These are phyloP conservation scores for Aegotheles bennettii DNA, from an alignment of 2,113 vertebrate species.

Conservation along the genomic window DNA sequence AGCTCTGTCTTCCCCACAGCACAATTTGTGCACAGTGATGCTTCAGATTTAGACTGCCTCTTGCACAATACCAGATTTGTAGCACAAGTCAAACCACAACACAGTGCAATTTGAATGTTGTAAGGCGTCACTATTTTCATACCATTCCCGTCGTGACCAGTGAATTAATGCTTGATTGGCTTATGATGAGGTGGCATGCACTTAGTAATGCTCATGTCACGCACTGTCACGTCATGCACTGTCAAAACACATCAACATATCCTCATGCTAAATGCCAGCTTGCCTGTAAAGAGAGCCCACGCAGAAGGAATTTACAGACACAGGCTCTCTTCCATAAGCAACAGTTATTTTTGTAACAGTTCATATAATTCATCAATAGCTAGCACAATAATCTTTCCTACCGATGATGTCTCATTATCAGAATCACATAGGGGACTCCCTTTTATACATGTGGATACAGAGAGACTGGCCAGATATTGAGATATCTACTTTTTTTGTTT, in stretches of 20 bases:
- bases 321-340: slow-evolving; percentile 10
- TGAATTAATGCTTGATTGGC: neutral
- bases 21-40: neutral
- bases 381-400: neutral
- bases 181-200: neutral
- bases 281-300: slow-evolving; percentile 46
- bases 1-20: neutral
- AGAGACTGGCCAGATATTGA: neutral
- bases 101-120: neutral
- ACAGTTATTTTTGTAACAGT: slow-evolving; percentile 34
- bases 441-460: neutral
- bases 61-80: neutral
- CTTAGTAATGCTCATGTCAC: slow-evolving; percentile 37
- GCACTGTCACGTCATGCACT: slow-evolving; percentile 31
- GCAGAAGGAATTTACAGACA: slow-evolving; percentile 50
- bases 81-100: neutral
- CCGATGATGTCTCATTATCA: neutral
- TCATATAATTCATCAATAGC: slow-evolving; percentile 5
- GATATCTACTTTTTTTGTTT: neutral
- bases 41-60: neutral
- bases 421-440: neutral
- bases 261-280: slow-evolving; percentile 42
- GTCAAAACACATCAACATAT: slow-evolving; percentile 53
- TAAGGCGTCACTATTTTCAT: neutral
- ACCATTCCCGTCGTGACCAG: neutral